These are phyloP conservation scores for Stratiomys singularior DNA, from an alignment of 2,888 invertebrate species.

Conservation along the genomic window DNA sequence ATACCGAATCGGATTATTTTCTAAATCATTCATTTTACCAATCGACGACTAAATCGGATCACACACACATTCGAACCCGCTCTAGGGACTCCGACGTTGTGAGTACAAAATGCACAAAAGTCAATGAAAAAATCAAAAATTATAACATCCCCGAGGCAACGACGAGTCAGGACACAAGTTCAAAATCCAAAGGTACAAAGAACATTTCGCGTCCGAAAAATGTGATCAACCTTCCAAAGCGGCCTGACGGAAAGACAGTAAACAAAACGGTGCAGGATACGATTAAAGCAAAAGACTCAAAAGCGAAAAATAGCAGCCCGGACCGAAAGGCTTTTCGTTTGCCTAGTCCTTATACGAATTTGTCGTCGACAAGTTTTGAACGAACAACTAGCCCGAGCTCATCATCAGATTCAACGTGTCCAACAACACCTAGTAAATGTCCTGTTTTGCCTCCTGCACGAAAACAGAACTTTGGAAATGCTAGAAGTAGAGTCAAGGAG, in stretches of 20 bases:
- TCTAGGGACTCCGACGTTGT: constrained; percentile 52
- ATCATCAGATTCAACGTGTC: constrained; percentile 50
- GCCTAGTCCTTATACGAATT: constrained; percentile 53
- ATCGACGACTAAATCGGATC: constrained; percentile 52
- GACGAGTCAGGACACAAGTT: constrained; percentile 21
- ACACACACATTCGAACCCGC: constrained; percentile 51
- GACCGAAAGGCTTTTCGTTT: constrained; percentile 50
- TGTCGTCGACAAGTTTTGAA: constrained; percentile 50
- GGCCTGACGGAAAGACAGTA: constrained; percentile 21
- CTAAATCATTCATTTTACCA: constrained; percentile 49
- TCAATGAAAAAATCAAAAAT: constrained; percentile 52
- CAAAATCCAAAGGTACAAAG: constrained; percentile 8
- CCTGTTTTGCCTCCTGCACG: constrained; percentile 21
- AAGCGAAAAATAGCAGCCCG: constrained; percentile 41
- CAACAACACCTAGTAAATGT: constrained; percentile 47
- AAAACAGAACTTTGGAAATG: neutral
- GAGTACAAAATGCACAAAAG: constrained; percentile 53
- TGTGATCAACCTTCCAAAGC: constrained; percentile 48
- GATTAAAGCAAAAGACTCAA: constrained; percentile 45
- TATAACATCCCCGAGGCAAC: constrained; percentile 41
- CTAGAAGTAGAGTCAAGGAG: neutral
- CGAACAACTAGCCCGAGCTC: constrained; percentile 50
- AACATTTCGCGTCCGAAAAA: constrained; percentile 49
- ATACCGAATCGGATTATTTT: constrained; percentile 49
- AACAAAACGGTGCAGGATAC: constrained; percentile 48